These are phyloP conservation scores for Polyergus mexicanus DNA, from an alignment of 1,140 invertebrate genomes.

Conservation along the genomic window DNA sequence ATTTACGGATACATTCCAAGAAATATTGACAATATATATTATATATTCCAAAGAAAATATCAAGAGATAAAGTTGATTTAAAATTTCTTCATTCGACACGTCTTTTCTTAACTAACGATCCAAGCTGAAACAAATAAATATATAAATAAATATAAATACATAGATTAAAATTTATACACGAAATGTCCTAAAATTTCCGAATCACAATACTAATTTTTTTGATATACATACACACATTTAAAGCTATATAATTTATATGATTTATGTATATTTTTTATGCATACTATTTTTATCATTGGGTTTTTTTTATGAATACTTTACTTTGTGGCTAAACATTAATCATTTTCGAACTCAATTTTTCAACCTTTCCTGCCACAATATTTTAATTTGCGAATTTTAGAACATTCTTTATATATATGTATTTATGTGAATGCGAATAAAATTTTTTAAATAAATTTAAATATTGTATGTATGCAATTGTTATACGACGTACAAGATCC, in stretches of 20 bases:
- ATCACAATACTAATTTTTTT: too few relatives aligned
- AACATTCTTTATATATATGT: not conserved
- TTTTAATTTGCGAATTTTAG: too few relatives aligned
- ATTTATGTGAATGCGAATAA: not conserved
- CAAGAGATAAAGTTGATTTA: not conserved
- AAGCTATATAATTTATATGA: too few relatives aligned
- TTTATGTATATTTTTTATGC: too few relatives aligned
- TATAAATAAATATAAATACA: conserved; percentile 39
- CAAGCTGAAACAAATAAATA: conserved; percentile 86
- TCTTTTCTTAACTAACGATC: conserved; percentile 91
- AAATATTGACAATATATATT: not conserved
- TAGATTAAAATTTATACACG: not conserved
- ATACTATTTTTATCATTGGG: too few relatives aligned
- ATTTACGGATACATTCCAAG: not conserved
- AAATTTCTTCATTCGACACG: conserved; percentile 87
- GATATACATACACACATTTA: too few relatives aligned
- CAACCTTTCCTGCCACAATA: too few relatives aligned
- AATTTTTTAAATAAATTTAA: not conserved
- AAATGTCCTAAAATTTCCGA: too few relatives aligned
- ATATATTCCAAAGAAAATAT: not conserved
- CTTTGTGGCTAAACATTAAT: too few relatives aligned
- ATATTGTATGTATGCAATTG: too few relatives aligned
- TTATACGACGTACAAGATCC: conserved; percentile 88
- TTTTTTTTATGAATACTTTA: too few relatives aligned
- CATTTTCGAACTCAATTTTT: too few relatives aligned